These are phyloP conservation scores for Cinclus mexicanus DNA, from an alignment of 2,113 vertebrate genomes.

Conservation along the genomic window DNA sequence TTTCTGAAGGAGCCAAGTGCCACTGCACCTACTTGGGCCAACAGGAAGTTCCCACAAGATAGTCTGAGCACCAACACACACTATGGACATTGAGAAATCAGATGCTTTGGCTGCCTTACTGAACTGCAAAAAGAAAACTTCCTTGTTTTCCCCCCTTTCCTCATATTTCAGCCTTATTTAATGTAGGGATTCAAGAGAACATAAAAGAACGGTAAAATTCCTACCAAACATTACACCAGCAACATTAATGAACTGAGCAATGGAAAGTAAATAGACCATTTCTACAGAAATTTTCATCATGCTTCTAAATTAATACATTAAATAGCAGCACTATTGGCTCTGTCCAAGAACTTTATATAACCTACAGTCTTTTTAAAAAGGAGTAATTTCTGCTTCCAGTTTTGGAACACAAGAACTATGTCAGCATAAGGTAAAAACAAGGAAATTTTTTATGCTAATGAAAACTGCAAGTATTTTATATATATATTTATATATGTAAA, in stretches of 20 bases:
- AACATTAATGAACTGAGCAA: slow-evolving; percentile 7
- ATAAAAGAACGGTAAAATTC: neutral
- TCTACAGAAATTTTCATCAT: neutral
- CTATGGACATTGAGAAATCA: neutral
- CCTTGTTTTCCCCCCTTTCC: neutral
- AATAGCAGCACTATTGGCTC: neutral
- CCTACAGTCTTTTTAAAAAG: neutral
- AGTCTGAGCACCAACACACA: neutral
- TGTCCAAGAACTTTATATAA: neutral
- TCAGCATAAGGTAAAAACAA: slow-evolving; percentile 37
- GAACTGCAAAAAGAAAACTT: neutral
- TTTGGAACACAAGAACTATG: slow-evolving; percentile 18
- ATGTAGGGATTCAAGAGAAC: neutral
- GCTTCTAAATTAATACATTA: neutral
- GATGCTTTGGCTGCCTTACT: neutral
- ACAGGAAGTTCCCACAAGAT: neutral
- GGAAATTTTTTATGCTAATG: slow-evolving; percentile 40
- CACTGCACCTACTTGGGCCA: neutral
- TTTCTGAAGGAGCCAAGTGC: neutral
- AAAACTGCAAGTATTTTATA: slow-evolving; percentile 15
- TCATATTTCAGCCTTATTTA: neutral
- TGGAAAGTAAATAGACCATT: neutral
- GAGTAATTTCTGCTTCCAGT: slow-evolving; percentile 9
- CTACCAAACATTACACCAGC: neutral
- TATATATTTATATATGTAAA: slow-evolving; percentile 8